These are phyloP conservation scores for Uria lomvia DNA, from an alignment of 2,113 vertebrate species.

Conservation along the genomic window DNA sequence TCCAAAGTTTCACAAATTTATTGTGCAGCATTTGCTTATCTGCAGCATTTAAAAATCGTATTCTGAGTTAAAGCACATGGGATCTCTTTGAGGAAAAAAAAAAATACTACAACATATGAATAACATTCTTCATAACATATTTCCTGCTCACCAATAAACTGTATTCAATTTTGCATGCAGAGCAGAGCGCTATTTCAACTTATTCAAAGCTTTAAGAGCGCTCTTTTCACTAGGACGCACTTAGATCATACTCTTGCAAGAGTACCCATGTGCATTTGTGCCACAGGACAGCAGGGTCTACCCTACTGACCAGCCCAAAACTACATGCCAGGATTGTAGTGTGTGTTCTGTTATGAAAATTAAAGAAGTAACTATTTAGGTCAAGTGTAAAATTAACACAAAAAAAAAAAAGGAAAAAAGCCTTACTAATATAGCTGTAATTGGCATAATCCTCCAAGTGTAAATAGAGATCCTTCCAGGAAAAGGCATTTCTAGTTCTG, in stretches of 20 bases:
- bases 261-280: neutral
- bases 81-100: neutral
- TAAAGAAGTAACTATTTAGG: neutral
- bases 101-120: neutral
- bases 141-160: neutral
- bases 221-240: neutral
- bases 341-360: neutral
- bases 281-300: neutral
- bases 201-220: neutral
- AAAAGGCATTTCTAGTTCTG: constrained; percentile 24
- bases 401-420: neutral
- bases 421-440: neutral
- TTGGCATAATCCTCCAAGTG: neutral
- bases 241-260: neutral
- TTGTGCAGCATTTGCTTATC: neutral
- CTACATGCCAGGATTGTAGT: neutral
- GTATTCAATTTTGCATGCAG: neutral
- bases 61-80: neutral
- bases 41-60: neutral
- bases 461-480: constrained; percentile 37
- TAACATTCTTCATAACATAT: neutral
- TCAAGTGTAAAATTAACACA: neutral
- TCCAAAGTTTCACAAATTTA: neutral
- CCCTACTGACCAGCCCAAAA: neutral
- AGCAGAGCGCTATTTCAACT: neutral